phyloP scores from a whole-genome alignment of 2,888 invertebrate genomes.

The Drosophila longiperda region DNA sequence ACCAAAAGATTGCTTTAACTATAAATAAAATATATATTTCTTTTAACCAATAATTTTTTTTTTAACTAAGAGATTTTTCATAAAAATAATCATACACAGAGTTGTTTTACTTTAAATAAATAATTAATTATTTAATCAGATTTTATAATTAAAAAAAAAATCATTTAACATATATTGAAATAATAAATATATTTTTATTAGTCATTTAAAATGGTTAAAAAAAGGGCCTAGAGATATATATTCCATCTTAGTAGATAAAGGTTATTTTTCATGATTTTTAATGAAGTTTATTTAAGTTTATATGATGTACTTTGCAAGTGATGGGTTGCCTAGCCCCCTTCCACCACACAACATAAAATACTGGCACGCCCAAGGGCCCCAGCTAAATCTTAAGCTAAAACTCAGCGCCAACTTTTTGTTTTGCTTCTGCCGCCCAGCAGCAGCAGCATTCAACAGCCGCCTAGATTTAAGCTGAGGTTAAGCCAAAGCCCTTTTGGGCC shows the following conservation, averaged over 20 bases:
- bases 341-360: neutral
- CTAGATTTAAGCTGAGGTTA: slow-evolving; percentile 23
- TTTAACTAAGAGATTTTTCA: neutral
- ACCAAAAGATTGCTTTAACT: neutral
- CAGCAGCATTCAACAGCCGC: slow-evolving; percentile 37
- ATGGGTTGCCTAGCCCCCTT: neutral
- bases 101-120: neutral
- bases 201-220: neutral
- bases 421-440: slow-evolving; percentile 14
- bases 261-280: neutral
- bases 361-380: slow-evolving; percentile 1
- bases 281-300: neutral
- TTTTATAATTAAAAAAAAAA: neutral
- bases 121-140: neutral
- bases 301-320: neutral
- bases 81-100: neutral
- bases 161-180: neutral
- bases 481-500: slow-evolving; percentile 16
- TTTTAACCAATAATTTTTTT: neutral
- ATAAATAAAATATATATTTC: neutral
- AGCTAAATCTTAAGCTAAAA: slow-evolving; percentile 1
- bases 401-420: slow-evolving; percentile 30
- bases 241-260: neutral
- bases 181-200: neutral
- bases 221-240: neutral